A percentile compares a stretch with the other conserved stretches of the same genome.
These are phyloP conservation scores for Caenorhabditis latens DNA, from an alignment of 1,140 invertebrate species.

Conservation along the genomic window DNA sequence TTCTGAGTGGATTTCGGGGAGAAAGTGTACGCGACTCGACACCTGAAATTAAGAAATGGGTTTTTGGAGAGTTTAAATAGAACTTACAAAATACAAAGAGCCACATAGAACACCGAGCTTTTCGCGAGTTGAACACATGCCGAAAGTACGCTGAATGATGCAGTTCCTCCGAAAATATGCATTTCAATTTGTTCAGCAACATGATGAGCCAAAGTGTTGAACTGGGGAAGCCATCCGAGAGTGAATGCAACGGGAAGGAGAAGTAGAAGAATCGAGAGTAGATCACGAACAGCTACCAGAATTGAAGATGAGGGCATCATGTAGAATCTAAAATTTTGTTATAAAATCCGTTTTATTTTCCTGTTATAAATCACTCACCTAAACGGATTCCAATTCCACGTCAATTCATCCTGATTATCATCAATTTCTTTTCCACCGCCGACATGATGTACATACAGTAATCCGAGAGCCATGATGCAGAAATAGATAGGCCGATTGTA, in stretches of 20 bases:
- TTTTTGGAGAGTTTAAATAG: conserved; percentile 79
- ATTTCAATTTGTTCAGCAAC: conserved; percentile 95
- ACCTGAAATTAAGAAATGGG: conserved; percentile 43
- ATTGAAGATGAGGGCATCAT: conserved; percentile 43
- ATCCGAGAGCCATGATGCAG: conserved; percentile 84
- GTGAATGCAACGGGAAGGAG: conserved; percentile 79
- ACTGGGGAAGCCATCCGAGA: conserved; percentile 81
- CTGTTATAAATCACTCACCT: background rate
- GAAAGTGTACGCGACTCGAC: conserved; percentile 75
- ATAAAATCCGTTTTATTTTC: too few relatives aligned
- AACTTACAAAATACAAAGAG: conserved; percentile 34
- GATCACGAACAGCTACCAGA: conserved; percentile 69
- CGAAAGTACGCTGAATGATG: conserved; percentile 82
- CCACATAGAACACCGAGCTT: conserved; percentile 73
- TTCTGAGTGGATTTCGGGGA: conserved; percentile 87
- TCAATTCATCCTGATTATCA: conserved; percentile 45
- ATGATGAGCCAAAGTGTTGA: conserved; percentile 96
- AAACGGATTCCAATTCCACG: conserved; percentile 73
- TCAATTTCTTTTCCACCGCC: conserved; percentile 5
- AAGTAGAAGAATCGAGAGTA: conserved; percentile 78
- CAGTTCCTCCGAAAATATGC: conserved; percentile 96
- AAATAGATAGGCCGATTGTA: conserved; percentile 95
- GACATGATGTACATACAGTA: conserved; percentile 44
- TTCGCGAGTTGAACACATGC: conserved; percentile 81
- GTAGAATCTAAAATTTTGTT: conserved; percentile 6